phyloP scores from a whole-genome alignment of 2,797 vertebrate species.

The Taenioides sp. region DNA sequence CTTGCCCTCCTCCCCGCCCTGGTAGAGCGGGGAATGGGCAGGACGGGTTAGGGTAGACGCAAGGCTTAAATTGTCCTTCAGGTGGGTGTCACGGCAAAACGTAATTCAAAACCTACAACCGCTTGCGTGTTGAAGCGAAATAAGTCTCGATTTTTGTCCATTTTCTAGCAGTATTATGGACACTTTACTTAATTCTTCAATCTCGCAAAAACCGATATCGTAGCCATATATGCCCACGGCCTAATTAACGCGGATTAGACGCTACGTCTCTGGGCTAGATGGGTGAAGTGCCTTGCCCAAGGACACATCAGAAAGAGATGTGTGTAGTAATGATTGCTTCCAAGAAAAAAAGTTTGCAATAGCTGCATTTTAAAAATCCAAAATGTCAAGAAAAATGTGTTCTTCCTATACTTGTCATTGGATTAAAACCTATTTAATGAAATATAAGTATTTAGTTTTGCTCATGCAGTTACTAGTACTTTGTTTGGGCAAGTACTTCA shows the following conservation, averaged over 20 bases:
- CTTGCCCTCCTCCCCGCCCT: constrained; percentile 93
- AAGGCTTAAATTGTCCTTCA: background rate
- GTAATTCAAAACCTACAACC: background rate
- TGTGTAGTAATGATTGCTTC: too few relatives aligned
- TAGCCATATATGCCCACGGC: too few relatives aligned
- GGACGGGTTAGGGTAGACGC: constrained; percentile 30
- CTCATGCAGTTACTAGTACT: background rate
- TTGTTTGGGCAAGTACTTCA: background rate
- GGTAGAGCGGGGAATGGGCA: constrained; percentile 77
- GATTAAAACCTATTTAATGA: background rate
- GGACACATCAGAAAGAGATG: background rate
- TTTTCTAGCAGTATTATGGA: background rate
- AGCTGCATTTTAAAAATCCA: background rate
- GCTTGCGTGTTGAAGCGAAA: background rate
- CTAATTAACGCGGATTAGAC: too few relatives aligned
- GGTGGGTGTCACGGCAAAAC: constrained; percentile 3
- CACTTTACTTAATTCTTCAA: background rate
- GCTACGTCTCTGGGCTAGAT: background rate
- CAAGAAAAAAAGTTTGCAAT: background rate
- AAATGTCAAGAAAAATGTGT: background rate
- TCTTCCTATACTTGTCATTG: background rate
- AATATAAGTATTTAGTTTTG: background rate
- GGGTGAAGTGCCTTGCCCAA: background rate
- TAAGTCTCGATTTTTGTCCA: background rate
- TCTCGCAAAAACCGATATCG: too few relatives aligned